These are phyloP conservation scores for Drosophila fuyamai DNA, from an alignment of 1,140 invertebrate genomes.

Conservation along the genomic window DNA sequence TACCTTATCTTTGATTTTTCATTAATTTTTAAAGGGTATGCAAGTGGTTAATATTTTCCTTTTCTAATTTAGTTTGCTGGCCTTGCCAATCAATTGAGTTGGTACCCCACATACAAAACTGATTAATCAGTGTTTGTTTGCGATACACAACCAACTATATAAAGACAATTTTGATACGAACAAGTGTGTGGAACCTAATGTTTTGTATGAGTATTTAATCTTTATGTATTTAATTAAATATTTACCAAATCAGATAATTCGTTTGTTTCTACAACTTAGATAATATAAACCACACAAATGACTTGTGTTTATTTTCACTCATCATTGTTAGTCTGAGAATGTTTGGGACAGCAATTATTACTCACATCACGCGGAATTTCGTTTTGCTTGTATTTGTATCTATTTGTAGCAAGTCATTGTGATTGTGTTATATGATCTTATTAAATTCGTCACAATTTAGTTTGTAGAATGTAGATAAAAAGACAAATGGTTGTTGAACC, in stretches of 20 bases:
- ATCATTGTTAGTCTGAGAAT: not conserved
- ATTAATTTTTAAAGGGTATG: too few relatives aligned
- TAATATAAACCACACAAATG: not conserved
- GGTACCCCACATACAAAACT: not conserved
- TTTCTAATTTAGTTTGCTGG: not conserved
- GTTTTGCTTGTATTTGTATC: slow-evolving; percentile 2
- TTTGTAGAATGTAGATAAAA: too few relatives aligned
- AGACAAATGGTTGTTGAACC: not conserved
- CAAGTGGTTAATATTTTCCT: too few relatives aligned
- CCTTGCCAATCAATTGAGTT: slow-evolving; percentile 11
- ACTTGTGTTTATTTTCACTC: slow-evolving; percentile 8
- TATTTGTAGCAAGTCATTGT: not conserved
- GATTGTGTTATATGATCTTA: not conserved
- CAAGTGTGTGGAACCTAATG: not conserved
- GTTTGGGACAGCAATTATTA: slow-evolving; percentile 5
- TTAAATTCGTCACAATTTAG: too few relatives aligned
- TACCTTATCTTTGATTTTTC: not conserved
- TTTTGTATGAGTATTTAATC: not conserved
- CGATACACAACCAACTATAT: not conserved
- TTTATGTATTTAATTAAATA: not conserved
- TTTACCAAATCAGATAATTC: not conserved
- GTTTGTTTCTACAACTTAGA: not conserved
- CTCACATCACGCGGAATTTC: too few relatives aligned
- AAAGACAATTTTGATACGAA: not conserved
- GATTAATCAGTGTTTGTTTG: slow-evolving; percentile 4